Percentiles rank a stretch among this genome's conserved stretches.
Conservation (phyloP, 2,888 invertebrate species). For the Abscondita cerata region DNA sequence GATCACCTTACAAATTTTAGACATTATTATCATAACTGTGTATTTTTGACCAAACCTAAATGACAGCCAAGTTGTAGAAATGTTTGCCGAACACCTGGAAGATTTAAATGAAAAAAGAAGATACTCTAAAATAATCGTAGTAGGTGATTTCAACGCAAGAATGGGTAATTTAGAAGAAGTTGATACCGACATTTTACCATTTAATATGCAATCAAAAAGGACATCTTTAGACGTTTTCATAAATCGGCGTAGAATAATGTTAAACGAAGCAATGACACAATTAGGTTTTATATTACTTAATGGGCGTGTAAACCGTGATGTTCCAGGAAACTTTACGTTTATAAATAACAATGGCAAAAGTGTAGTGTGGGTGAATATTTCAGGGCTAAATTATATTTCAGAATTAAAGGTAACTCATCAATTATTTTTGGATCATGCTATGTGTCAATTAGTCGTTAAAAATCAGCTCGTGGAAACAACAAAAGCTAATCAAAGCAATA, state of each 20-base stretch:
- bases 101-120: neutral
- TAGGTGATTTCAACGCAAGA: slow-evolving; percentile 5
- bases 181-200: neutral
- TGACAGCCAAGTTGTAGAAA: neutral
- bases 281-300: slow-evolving; percentile 1
- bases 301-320: neutral
- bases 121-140: neutral
- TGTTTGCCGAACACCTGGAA: neutral
- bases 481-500: too few relatives aligned
- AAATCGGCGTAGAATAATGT: neutral
- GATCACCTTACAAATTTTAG: neutral
- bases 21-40: neutral
- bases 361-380: neutral
- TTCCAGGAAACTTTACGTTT: neutral
- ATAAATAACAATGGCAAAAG: neutral
- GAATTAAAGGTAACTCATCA: neutral
- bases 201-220: neutral
- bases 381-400: neutral
- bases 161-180: neutral
- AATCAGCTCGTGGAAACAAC: neutral
- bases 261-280: neutral
- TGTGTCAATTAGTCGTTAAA: neutral
- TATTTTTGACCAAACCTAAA: neutral
- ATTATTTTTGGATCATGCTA: neutral
- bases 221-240: neutral